These are phyloP conservation scores for Oxycera nigricornis DNA, from an alignment of 2,888 invertebrate genomes.

Conservation along the genomic window DNA sequence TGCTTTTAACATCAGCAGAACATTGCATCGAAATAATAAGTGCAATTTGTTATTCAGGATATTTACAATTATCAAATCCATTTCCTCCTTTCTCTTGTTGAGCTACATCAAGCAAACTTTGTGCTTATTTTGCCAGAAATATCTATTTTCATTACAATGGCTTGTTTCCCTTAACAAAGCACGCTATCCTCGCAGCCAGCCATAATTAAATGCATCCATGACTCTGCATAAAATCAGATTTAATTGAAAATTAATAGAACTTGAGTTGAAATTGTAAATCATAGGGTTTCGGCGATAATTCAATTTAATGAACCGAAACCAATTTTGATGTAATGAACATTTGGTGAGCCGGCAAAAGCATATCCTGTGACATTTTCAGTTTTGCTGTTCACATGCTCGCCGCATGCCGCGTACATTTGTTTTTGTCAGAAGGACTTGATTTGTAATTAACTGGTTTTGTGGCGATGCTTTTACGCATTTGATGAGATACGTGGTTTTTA, in stretches of 20 bases:
- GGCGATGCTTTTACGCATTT: background rate
- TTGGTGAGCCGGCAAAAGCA: background rate
- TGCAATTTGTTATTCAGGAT: background rate
- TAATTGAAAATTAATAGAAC: slow-evolving; percentile 38
- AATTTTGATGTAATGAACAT: background rate
- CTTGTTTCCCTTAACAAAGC: too few relatives aligned
- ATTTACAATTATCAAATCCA: background rate
- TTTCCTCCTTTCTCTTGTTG: background rate
- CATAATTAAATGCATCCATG: background rate
- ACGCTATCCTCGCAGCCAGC: background rate
- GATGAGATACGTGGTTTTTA: background rate
- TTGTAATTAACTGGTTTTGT: background rate
- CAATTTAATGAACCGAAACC: slow-evolving; percentile 34
- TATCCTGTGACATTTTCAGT: background rate
- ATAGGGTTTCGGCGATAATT: slow-evolving; percentile 22
- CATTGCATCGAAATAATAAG: too few relatives aligned
- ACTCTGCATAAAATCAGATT: slow-evolving; percentile 18
- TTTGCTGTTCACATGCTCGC: background rate
- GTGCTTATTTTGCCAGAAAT: background rate
- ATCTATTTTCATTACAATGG: too few relatives aligned
- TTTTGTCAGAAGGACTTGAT: background rate
- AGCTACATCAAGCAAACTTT: background rate
- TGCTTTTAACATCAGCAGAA: too few relatives aligned
- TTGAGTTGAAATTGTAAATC: slow-evolving; percentile 12
- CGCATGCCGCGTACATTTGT: background rate